phyloP scores from a whole-genome alignment of 1,140 invertebrate species.

The Drosophila fuyamai region DNA sequence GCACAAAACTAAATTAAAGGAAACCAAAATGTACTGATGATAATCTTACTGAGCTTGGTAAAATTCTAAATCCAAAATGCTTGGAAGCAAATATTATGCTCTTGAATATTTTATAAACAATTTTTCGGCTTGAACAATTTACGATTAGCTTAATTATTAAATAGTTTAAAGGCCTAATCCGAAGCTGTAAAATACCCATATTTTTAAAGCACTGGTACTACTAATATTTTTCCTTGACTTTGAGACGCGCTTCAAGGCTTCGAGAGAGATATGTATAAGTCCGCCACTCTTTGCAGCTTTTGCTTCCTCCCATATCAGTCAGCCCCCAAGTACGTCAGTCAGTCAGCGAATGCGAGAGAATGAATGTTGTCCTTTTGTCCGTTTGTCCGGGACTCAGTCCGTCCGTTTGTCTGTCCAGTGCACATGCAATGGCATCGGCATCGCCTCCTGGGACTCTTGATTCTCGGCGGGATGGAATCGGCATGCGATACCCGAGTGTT shows the following conservation, averaged over 20 bases:
- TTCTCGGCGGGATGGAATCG: constrained; percentile 52
- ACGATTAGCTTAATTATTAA: no score
- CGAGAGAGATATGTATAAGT: constrained; percentile 7
- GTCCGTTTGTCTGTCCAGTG: constrained; percentile 25
- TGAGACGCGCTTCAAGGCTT: constrained; percentile 8
- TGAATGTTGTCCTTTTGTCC: constrained; percentile 33
- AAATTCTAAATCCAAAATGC: no score
- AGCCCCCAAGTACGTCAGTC: constrained; percentile 75
- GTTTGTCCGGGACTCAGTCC: not conserved
- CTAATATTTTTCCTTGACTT: constrained; percentile 7
- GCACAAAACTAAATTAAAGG: no score
- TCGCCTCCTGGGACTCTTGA: constrained; percentile 43
- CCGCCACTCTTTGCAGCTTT: constrained; percentile 10
- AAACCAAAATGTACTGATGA: no score
- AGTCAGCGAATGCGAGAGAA: constrained; percentile 61
- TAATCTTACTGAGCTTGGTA: no score
- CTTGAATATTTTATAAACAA: no score
- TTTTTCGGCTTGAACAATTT: no score
- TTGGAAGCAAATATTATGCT: no score
- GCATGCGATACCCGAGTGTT: constrained; percentile 65
- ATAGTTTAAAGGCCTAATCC: no score
- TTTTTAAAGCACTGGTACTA: no score
- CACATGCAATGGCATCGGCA: constrained; percentile 64
- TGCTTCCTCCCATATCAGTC: constrained; percentile 76
- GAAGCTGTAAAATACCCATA: no score